These are phyloP conservation scores for Dendrolimus kikuchii DNA, from an alignment of 1,140 invertebrate genomes.

Conservation along the genomic window DNA sequence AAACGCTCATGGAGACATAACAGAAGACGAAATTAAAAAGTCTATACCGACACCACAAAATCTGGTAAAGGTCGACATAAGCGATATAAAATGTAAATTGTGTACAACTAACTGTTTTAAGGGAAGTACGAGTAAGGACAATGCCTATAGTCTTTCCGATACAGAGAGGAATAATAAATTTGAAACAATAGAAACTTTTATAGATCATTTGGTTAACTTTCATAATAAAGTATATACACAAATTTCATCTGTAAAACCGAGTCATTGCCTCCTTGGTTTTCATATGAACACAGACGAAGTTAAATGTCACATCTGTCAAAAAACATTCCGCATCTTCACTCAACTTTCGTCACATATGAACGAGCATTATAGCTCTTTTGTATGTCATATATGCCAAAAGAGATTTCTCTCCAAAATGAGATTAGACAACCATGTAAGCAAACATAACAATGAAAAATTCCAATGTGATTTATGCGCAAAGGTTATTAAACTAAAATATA, in stretches of 20 bases:
- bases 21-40: slow-evolving; percentile 4
- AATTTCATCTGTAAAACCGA: slow-evolving; percentile 4
- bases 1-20: slow-evolving; percentile 3
- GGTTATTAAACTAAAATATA: slow-evolving; percentile 2
- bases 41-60: slow-evolving; percentile 7
- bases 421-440: slow-evolving; percentile 9
- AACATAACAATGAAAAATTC: slow-evolving; percentile 4
- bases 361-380: slow-evolving; percentile 9
- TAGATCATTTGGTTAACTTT: background rate
- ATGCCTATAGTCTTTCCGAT: too few species aligned
- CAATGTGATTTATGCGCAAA: slow-evolving; percentile 13
- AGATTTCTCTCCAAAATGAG: slow-evolving; percentile 9
- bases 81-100: slow-evolving; percentile 10
- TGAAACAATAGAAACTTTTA: slow-evolving; percentile 7
- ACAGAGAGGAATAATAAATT: background rate
- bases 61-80: slow-evolving; percentile 10
- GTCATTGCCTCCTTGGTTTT: slow-evolving; percentile 12
- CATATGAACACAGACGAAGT: slow-evolving; percentile 9
- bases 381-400: slow-evolving; percentile 15
- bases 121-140: too few species aligned
- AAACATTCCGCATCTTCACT: slow-evolving; percentile 15
- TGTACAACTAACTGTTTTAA: background rate
- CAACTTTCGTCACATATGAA: slow-evolving; percentile 16
- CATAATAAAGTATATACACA: slow-evolving; percentile 4
- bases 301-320: slow-evolving; percentile 10